Percentiles rank a stretch among this genome's conserved stretches.
These are phyloP conservation scores for Drosophila prolongata DNA, from an alignment of 2,888 invertebrate genomes.

Conservation along the genomic window DNA sequence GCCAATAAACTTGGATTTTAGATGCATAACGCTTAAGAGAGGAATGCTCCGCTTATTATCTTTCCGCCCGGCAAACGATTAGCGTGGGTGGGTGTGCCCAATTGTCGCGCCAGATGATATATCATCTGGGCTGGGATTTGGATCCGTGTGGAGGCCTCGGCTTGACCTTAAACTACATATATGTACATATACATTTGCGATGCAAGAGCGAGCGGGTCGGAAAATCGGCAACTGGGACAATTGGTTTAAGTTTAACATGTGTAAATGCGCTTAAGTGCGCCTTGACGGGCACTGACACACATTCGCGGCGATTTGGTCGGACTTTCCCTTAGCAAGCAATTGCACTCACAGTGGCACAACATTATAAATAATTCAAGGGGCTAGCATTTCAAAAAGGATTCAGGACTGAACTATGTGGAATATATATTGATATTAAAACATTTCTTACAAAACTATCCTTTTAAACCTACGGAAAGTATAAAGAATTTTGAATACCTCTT, in stretches of 20 bases:
- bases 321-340: slow-evolving; percentile 25
- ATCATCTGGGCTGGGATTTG: not conserved
- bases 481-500: no score
- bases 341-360: slow-evolving; percentile 43
- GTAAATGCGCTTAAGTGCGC: slow-evolving; percentile 80
- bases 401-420: no score
- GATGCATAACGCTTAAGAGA: slow-evolving; percentile 5
- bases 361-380: not conserved
- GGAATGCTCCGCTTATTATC: slow-evolving; percentile 5
- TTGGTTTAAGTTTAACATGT: slow-evolving; percentile 68
- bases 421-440: no score
- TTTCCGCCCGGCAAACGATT: slow-evolving; percentile 26
- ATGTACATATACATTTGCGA: slow-evolving; percentile 43
- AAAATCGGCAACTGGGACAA: slow-evolving; percentile 49
- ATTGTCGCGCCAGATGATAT: slow-evolving; percentile 54
- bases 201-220: slow-evolving; percentile 12
- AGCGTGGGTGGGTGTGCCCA: slow-evolving; percentile 70
- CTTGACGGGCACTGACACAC: slow-evolving; percentile 73
- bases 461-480: no score
- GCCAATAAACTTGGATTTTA: slow-evolving; percentile 63
- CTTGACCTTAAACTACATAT: slow-evolving; percentile 80
- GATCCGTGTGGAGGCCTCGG: slow-evolving; percentile 48
- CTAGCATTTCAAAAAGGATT: no score
- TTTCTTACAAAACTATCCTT: no score
- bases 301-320: slow-evolving; percentile 40